These are phyloP conservation scores for Thaleichthys pacificus DNA, from an alignment of 2,797 vertebrate genomes.

Conservation along the genomic window DNA sequence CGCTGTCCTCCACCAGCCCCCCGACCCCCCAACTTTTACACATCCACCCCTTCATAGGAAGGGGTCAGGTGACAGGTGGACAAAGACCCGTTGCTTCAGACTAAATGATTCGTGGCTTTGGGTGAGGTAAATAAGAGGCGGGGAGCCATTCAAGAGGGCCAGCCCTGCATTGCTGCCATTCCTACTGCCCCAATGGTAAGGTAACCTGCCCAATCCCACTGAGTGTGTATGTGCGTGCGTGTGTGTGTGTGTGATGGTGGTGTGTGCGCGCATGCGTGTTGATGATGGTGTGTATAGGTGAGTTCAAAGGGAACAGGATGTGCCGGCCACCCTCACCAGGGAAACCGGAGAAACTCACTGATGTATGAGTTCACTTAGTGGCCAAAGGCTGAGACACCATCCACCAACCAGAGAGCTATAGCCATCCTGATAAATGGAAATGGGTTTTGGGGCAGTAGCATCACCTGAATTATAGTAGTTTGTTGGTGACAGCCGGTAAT, in stretches of 20 bases:
- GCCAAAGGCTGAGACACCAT: conserved; percentile 51
- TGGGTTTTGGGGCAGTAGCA: conserved; percentile 51
- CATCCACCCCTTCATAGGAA: conserved; percentile 34
- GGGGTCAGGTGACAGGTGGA: conserved; percentile 75
- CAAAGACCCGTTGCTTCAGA: conserved; percentile 69
- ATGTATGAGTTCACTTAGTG: conserved; percentile 56
- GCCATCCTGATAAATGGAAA: conserved; percentile 57
- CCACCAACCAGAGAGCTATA: conserved; percentile 23
- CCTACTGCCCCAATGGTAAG: conserved; percentile 33
- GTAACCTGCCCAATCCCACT: conserved; percentile 28
- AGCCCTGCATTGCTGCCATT: conserved; percentile 67
- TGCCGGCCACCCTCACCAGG: conserved; percentile 25
- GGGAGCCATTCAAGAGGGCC: conserved; percentile 65
- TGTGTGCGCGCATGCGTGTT: background rate
- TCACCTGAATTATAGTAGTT: conserved; percentile 64
- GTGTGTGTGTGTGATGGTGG: conserved; percentile 8
- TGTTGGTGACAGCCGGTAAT: conserved; percentile 54
- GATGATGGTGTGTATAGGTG: too few species aligned
- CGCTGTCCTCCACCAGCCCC: conserved; percentile 5
- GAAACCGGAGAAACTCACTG: conserved; percentile 47
- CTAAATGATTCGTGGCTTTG: conserved; percentile 74
- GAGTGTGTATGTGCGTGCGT: conserved; percentile 3
- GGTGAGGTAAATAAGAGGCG: conserved; percentile 68
- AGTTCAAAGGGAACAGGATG: conserved; percentile 26
- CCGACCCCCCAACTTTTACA: conserved; percentile 35